Evolutionary conservation across 64 coral and sea anemone species (phyloP), one percentile per base, ranked within the genome.

Genomic region (Cladopsammia gracilis): DNA sequence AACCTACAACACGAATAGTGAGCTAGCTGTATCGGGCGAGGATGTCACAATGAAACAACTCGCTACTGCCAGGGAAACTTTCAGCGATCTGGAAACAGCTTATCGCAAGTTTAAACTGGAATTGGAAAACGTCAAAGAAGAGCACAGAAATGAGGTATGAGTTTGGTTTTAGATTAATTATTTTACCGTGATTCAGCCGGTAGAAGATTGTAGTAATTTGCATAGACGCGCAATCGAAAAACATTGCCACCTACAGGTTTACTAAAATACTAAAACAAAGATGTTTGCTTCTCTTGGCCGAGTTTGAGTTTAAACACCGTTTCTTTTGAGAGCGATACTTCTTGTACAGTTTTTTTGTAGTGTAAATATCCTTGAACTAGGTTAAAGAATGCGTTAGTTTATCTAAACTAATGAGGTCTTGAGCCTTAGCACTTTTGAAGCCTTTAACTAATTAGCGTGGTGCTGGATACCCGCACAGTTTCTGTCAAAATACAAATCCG

Each of bases 61-160:
- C 4, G 88, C 93, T 15, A 94, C 78, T 9, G 96, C 96, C 25
- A 60, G 96, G 26, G 92, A 97, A 86, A 97, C 96, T 6, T 94
- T 91, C 25, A 89, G 90, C 70, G 96, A 97, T 70, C 48, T 97
- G 87, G 96, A 97, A 60, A 88, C 81, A 13, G 92, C 96, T 12
- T 97, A 97, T 82, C 86, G 92, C 15, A 97, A 97, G 67, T 97
- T 97, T 67, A 97, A 97, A 44, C 74, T 82, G 23, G 96, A 97
- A 51, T 53, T 97, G 64, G 96, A 97, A 75, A 89, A 88, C 16
- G 50, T 97, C 4, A 90, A 93, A 22, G 96, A 92, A 54, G 96
- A 94, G 64, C 92, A 97, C 67, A 70, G 91, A 58, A 94, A 80
- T n/a, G 96, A 97, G 96, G 96, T 97, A 87, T 66, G 87, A 20